Percentiles rank a stretch among this genome's conserved stretches.
Conservation (phyloP, 2,113 vertebrate species). For the Psettodes erumei region DNA sequence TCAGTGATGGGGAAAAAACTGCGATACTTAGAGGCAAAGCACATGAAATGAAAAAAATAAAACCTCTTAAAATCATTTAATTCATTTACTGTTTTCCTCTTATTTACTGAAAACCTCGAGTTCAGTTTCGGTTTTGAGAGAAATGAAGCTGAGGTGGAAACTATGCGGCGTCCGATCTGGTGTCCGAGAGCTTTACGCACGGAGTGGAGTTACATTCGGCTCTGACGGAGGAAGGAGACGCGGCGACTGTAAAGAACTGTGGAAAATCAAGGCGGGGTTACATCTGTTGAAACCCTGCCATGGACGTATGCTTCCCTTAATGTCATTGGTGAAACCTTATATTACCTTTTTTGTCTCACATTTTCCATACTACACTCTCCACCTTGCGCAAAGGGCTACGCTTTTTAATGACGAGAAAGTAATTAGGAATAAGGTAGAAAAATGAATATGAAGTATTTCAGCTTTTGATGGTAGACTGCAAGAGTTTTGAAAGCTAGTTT, state of each 20-base stretch:
- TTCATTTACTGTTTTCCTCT: neutral
- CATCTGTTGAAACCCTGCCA: constrained; percentile 54
- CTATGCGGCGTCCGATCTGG: constrained; percentile 35
- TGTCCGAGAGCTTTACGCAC: constrained; percentile 75
- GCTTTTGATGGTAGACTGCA: neutral
- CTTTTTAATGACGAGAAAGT: neutral
- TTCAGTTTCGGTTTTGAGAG: neutral
- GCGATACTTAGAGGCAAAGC: neutral
- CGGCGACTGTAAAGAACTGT: constrained; percentile 51
- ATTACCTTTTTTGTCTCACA: constrained; percentile 1
- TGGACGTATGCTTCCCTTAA: constrained; percentile 33
- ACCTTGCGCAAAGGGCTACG: neutral
- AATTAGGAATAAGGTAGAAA: neutral
- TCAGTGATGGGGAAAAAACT: constrained; percentile 11
- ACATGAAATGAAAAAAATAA: neutral
- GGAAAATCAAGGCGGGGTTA: constrained; percentile 78
- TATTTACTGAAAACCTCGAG: neutral
- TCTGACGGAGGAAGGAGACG: constrained; percentile 59
- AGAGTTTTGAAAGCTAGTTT: neutral
- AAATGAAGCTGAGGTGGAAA: constrained; percentile 8
- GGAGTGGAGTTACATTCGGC: constrained; percentile 71
- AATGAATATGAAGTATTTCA: neutral
- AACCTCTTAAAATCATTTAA: constrained; percentile 2
- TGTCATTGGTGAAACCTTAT: constrained; percentile 11
- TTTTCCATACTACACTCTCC: neutral